Evolutionary conservation across 2,888 invertebrate species (phyloP).

Genomic region (Drosophila atripex): DNA sequence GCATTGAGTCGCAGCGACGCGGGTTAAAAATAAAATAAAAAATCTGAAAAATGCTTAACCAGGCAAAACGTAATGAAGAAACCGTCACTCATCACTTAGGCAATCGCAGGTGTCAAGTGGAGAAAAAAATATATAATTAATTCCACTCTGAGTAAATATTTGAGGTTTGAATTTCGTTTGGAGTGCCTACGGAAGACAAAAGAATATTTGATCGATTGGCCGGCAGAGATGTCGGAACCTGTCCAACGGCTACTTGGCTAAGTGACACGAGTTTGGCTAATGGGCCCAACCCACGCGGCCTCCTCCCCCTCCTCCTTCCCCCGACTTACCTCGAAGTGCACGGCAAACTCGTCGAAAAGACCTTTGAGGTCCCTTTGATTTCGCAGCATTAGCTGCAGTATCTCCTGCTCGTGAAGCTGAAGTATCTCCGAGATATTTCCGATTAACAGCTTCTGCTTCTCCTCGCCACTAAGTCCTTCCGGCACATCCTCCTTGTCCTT

Average conservation of each 20-base stretch:
- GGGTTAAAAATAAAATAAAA: conserved; percentile 17
- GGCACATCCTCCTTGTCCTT: conserved; percentile 75
- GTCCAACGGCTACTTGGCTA: conserved; percentile 53
- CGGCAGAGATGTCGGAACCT: conserved; percentile 47
- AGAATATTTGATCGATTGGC: conserved; percentile 54
- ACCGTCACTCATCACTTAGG: conserved; percentile 21
- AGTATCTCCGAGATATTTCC: conserved; percentile 96
- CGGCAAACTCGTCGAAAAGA: conserved; percentile 82
- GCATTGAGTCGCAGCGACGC: conserved; percentile 40
- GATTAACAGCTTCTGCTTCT: conserved; percentile 86
- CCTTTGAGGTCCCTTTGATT: conserved; percentile 81
- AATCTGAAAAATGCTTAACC: conserved; percentile 9
- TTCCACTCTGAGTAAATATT: conserved; percentile 46
- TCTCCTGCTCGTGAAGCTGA: conserved; percentile 88
- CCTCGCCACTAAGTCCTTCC: conserved; percentile 69
- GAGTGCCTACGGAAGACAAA: conserved; percentile 36
- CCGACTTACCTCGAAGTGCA: conserved; percentile 81
- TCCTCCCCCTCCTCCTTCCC: background rate
- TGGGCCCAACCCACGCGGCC: conserved; percentile 29
- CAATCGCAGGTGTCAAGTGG: conserved; percentile 47
- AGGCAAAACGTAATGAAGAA: conserved; percentile 23
- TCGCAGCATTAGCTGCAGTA: conserved; percentile 81
- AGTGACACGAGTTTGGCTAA: conserved; percentile 31
- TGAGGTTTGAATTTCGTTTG: conserved; percentile 44
- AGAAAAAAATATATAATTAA: conserved; percentile 8